Conservation (phyloP, 2,888 invertebrate species). For the Netelia melanura region DNA sequence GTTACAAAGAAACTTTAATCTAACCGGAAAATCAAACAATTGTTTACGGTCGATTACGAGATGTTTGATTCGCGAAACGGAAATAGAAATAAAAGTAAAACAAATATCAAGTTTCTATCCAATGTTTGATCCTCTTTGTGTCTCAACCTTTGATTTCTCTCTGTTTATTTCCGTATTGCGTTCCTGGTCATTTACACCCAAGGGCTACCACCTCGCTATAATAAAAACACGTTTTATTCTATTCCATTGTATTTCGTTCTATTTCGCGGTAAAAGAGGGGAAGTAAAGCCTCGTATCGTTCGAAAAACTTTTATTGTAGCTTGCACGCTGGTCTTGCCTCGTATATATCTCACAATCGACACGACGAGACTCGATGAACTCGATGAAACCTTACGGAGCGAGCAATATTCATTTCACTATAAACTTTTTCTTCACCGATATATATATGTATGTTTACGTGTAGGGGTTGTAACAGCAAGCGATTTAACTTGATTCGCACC, state of each 20-base stretch:
- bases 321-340: conserved; percentile 11
- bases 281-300: background rate
- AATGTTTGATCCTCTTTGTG: background rate
- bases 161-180: too few species aligned
- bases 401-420: conserved; percentile 74
- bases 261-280: background rate
- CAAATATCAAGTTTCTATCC: background rate
- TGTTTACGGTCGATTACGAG: conserved; percentile 29
- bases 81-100: background rate
- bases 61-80: conserved; percentile 8
- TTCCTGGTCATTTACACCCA: too few species aligned
- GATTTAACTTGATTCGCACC: conserved; percentile 75
- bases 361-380: conserved; percentile 22
- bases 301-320: conserved; percentile 1
- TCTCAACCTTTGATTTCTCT: too few species aligned
- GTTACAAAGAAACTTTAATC: background rate
- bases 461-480: conserved; percentile 32
- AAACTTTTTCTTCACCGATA: conserved; percentile 72
- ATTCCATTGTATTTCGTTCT: background rate
- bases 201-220: too few species aligned
- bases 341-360: conserved; percentile 8
- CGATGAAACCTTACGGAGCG: conserved; percentile 45
- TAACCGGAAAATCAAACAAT: conserved; percentile 4
- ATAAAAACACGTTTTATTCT: background rate
- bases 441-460: background rate